Evolutionary conservation across 1,140 invertebrate genomes (phyloP).

Genomic region (Argopecten irradians): DNA sequence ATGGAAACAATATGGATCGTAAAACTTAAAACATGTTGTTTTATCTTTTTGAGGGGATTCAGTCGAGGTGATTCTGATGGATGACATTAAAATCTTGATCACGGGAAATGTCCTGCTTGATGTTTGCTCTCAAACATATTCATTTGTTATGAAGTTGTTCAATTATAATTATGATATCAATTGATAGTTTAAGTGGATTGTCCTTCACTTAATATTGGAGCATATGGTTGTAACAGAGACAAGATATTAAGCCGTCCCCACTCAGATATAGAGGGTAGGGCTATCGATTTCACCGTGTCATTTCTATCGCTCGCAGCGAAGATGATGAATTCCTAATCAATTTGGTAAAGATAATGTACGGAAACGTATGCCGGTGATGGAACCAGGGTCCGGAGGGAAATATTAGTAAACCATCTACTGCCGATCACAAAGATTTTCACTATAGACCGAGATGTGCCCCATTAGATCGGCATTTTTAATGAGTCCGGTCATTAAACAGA

Average conservation of each 20-base stretch:
- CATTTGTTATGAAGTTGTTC: not conserved
- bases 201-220: not conserved
- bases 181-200: slow-evolving; percentile 16
- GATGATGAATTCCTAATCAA: slow-evolving; percentile 22
- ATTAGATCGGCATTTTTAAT: slow-evolving; percentile 8
- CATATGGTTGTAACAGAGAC: not conserved
- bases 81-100: not conserved
- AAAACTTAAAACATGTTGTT: too few species aligned
- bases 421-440: slow-evolving; percentile 9
- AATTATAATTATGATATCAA: not conserved
- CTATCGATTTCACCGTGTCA: slow-evolving; percentile 15
- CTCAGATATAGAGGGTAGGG: not conserved
- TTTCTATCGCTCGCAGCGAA: slow-evolving; percentile 15
- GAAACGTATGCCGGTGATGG: slow-evolving; percentile 13
- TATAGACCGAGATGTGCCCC: not conserved
- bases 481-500: not conserved
- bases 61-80: too few species aligned
- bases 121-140: not conserved
- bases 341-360: slow-evolving; percentile 22
- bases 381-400: not conserved
- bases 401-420: slow-evolving; percentile 10
- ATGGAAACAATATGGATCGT: too few species aligned
- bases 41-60: too few species aligned
- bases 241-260: not conserved
- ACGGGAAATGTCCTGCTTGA: not conserved